Evolutionary conservation across 2,113 vertebrate genomes (phyloP).

Genomic region (Notothenia rossii): DNA sequence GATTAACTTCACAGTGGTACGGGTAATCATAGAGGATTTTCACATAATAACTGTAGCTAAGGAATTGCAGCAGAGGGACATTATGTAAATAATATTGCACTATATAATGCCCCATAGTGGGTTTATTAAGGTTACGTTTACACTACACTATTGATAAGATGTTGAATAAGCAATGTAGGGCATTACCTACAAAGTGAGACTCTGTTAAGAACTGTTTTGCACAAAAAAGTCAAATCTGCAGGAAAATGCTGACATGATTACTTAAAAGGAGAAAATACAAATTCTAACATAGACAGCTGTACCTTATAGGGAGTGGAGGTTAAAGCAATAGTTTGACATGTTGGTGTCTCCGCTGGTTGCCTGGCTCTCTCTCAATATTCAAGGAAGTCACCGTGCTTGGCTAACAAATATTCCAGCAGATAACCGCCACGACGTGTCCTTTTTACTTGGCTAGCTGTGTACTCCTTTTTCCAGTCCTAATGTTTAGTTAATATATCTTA

Average conservation of each 20-base stretch:
- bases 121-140: too few relatives aligned
- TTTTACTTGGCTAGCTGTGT: background rate
- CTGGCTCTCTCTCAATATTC: constrained; percentile 22
- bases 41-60: constrained; percentile 34
- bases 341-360: constrained; percentile 3
- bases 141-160: too few relatives aligned
- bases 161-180: background rate
- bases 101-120: background rate
- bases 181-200: background rate
- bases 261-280: background rate
- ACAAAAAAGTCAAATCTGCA: background rate
- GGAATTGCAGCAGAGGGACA: constrained; percentile 34
- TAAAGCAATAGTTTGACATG: constrained; percentile 28
- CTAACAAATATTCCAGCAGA: background rate
- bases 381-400: background rate
- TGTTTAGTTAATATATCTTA: background rate
- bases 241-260: background rate
- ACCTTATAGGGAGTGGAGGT: background rate
- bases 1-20: constrained; percentile 71
- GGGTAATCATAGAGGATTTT: constrained; percentile 55
- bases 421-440: background rate
- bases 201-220: background rate
- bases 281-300: background rate
- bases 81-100: background rate
- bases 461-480: background rate